Evolutionary conservation across 2,113 vertebrate species (phyloP), one percentile per base, ranked within the genome.

Genomic region (Halichoeres trimaculatus): DNA sequence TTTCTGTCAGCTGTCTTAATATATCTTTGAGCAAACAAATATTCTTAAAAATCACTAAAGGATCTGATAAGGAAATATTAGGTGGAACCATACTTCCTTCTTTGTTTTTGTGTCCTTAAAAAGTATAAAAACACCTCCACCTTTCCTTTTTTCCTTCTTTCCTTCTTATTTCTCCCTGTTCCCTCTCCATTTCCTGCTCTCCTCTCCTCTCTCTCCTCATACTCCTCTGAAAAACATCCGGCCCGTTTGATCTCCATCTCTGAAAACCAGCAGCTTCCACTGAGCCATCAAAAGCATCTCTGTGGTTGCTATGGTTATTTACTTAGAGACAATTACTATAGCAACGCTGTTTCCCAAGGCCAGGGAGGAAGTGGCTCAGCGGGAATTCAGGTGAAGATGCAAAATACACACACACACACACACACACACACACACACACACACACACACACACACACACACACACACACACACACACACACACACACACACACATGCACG

Each of bases 241-340:
- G 36, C 45, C 34, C 16, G 45, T 86, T 83, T 88, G 77, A 87
- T 81, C 76, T 69, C 70, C 48, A 34, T 69, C 69, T 1, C 54
- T 47, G 48, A 56, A 78, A 74, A 69, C 50, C 85, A 70, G 55
- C 24, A 71, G 75, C 66, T 41, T 64, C 50, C 56, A 65, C 34
- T 47, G 57, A 59, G 80, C 51, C 80, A 63, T 85, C 62, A 35
- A 66, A 81, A 69, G 64, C 82, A 85, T 84, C 65, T 48, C 54
- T 40, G 1, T n/a, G 75, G 89, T 85, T 82, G 83, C 84, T 58
- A 85, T 78, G 88, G 77, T 83, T 76, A 61, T 81, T 81, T 74
- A 60, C 82, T 81, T 76, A 52, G 80, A 84, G 67, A 80, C 74
- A 60, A 81, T 84, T 68, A 72, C 89, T 74, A 84, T 87, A 77